phyloP scores from a whole-genome alignment of 2,113 vertebrate genomes.

The Noctilio leporinus region DNA sequence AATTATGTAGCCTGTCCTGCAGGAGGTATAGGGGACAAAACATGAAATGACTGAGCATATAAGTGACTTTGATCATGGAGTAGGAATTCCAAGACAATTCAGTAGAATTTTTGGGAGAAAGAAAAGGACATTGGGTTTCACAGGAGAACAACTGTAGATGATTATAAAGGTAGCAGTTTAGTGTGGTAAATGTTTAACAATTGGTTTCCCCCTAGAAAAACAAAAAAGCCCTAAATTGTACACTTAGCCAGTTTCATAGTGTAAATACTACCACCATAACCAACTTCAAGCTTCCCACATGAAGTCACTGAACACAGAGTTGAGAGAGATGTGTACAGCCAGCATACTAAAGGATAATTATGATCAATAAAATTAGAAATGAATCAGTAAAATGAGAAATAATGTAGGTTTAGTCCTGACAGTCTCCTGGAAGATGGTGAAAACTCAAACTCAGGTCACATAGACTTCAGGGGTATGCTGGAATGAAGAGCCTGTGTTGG shows the following conservation, averaged over 20 bases:
- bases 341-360: background rate
- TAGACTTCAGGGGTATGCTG: background rate
- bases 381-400: background rate
- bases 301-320: background rate
- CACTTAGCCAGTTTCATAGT: background rate
- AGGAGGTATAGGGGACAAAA: background rate
- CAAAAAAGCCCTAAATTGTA: background rate
- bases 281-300: background rate
- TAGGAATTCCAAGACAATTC: background rate
- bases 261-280: background rate
- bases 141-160: background rate
- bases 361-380: background rate
- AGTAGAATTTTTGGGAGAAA: background rate
- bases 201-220: background rate
- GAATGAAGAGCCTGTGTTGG: background rate
- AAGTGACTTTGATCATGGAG: background rate
- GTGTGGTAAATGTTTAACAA: background rate
- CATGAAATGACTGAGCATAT: background rate
- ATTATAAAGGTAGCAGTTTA: background rate
- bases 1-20: background rate
- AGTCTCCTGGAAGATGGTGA: background rate
- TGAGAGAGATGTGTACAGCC: background rate
- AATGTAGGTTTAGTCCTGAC: background rate
- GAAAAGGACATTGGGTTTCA: background rate
- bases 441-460: background rate